Percentiles rank a stretch among this genome's conserved stretches.
Evolutionary conservation across 2,797 vertebrate species (phyloP).

Genomic region (Pangasius sanitwongsei): DNA sequence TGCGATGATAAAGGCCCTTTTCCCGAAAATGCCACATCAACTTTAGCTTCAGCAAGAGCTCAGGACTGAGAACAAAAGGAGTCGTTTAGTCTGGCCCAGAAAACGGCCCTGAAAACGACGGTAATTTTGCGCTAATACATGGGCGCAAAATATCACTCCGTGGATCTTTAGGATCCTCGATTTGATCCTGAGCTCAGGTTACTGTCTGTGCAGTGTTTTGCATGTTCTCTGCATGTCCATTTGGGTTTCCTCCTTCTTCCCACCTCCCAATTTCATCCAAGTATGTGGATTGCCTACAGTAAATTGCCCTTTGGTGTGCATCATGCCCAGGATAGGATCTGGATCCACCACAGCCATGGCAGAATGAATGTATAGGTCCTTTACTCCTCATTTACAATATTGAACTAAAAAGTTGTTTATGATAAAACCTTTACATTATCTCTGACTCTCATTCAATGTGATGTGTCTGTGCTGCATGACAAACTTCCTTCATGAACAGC

Average conservation of each 20-base stretch:
- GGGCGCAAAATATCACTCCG: background rate
- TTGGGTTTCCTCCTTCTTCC: background rate
- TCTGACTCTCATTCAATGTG: background rate
- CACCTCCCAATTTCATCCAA: background rate
- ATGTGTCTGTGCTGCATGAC: conserved; percentile 14
- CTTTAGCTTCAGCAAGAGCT: conserved; percentile 72
- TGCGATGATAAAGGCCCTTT: conserved; percentile 77
- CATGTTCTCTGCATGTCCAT: background rate
- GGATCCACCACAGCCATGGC: background rate
- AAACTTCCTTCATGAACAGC: background rate
- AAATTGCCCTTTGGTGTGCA: background rate
- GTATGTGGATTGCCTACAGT: background rate
- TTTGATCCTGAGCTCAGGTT: background rate
- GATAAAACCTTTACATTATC: conserved; percentile 1
- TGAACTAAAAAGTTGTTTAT: conserved; percentile 2
- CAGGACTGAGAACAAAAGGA: conserved; percentile 67
- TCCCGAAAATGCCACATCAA: conserved; percentile 71
- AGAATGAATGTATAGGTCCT: background rate
- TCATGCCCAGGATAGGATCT: background rate
- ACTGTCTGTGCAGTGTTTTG: background rate
- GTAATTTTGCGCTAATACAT: background rate
- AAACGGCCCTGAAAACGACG: no score
- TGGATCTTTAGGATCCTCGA: background rate
- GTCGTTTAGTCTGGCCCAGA: conserved; percentile 36
- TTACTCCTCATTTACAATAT: background rate